phyloP scores from a whole-genome alignment of 2,888 invertebrate species.

The Heliconius aoede region DNA sequence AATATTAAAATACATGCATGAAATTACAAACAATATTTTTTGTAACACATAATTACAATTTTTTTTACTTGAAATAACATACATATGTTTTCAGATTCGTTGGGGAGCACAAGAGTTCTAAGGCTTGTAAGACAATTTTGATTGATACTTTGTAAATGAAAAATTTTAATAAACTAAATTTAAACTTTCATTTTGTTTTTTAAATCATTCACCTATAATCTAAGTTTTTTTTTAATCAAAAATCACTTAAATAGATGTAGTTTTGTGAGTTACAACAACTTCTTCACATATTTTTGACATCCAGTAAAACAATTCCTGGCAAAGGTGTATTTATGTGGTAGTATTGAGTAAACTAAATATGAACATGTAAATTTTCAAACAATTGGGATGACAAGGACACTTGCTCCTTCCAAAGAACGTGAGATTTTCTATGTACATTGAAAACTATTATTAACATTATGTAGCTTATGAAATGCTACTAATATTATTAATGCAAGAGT shows the following conservation, averaged over 20 bases:
- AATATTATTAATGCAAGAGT: no score
- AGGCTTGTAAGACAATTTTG: slow-evolving; percentile 44
- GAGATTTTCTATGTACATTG: no score
- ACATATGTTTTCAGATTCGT: slow-evolving; percentile 81
- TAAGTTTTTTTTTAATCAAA: not conserved
- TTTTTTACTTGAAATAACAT: no score
- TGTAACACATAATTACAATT: no score
- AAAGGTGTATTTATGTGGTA: no score
- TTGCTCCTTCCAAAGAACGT: no score
- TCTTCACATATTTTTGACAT: not conserved
- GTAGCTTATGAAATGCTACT: not conserved
- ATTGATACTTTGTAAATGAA: slow-evolving; percentile 56
- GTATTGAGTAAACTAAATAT: no score
- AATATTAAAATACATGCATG: no score
- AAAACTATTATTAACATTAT: not conserved
- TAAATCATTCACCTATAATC: not conserved
- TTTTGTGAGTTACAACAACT: not conserved
- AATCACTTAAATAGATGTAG: not conserved
- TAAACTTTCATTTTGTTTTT: not conserved
- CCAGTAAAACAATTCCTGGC: not conserved
- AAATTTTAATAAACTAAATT: slow-evolving; percentile 54
- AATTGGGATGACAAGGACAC: no score
- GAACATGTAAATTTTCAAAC: no score
- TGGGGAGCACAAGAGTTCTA: slow-evolving; percentile 87
- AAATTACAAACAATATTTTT: no score